These are phyloP conservation scores for Acanthurus leucopareius DNA, from an alignment of 2,797 vertebrate species.

Conservation along the genomic window DNA sequence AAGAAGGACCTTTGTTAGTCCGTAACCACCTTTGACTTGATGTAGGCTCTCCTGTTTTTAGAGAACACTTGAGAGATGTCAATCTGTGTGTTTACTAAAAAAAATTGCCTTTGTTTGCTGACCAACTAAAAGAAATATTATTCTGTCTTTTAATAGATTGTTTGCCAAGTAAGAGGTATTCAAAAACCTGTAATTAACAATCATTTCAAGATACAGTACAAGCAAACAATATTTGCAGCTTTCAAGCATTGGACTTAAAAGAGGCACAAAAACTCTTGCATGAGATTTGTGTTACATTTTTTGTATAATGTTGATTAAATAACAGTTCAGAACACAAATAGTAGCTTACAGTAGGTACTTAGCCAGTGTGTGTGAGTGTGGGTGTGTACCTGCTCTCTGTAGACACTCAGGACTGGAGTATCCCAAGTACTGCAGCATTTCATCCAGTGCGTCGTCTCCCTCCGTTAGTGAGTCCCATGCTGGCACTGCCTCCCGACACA, in stretches of 20 bases:
- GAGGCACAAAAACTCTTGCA: background rate
- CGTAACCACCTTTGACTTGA: background rate
- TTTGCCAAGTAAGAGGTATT: background rate
- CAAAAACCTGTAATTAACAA: background rate
- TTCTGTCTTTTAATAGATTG: background rate
- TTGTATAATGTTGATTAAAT: background rate
- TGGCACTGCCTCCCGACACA: conserved; percentile 93
- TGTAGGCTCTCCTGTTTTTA: background rate
- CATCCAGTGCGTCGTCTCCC: conserved; percentile 95
- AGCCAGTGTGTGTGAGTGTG: conserved; percentile 15
- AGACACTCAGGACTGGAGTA: conserved; percentile 97
- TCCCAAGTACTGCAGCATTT: conserved; percentile 96
- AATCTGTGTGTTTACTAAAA: background rate
- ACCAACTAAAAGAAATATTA: background rate
- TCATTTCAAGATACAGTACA: background rate
- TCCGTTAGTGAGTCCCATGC: conserved; percentile 94
- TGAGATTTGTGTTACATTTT: background rate
- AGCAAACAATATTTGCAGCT: background rate
- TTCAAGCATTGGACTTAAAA: background rate
- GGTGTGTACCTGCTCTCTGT: conserved; percentile 89
- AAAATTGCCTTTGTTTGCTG: background rate
- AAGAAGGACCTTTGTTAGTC: background rate
- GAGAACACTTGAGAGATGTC: background rate
- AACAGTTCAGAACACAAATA: background rate
- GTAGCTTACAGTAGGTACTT: background rate